These are phyloP conservation scores for Sylvilagus floridanus DNA, from an alignment of 2,797 vertebrate species.

Conservation along the genomic window DNA sequence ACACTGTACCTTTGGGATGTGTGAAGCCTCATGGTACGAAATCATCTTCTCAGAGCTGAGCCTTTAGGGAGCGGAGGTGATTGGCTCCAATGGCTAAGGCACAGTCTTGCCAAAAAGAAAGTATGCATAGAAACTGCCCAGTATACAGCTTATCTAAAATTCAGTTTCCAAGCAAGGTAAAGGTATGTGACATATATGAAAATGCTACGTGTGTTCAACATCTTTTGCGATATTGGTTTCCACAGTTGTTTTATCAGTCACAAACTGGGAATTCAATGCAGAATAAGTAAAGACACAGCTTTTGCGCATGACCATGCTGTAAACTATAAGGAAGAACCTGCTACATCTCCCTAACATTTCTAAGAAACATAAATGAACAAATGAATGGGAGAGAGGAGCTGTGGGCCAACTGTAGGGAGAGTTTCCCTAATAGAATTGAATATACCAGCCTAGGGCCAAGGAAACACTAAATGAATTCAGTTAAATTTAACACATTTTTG, in stretches of 20 bases:
- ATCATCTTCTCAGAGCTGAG: neutral
- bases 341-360: neutral
- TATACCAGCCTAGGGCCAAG: neutral
- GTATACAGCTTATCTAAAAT: neutral
- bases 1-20: neutral
- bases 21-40: neutral
- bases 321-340: neutral
- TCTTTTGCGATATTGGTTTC: neutral
- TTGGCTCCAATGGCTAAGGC: neutral
- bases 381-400: neutral
- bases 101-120: neutral
- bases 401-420: neutral
- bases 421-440: neutral
- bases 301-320: neutral
- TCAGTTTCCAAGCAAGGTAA: neutral
- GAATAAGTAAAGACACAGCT: neutral
- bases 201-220: neutral
- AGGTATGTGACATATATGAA: neutral
- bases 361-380: conserved; percentile 22
- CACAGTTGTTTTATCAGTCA: neutral
- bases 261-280: neutral
- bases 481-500: neutral
- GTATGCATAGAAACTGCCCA: neutral
- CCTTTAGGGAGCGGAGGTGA: neutral
- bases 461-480: neutral